These are phyloP conservation scores for Rhinichthys osculus DNA, from an alignment of 2,797 vertebrate species.

Conservation along the genomic window DNA sequence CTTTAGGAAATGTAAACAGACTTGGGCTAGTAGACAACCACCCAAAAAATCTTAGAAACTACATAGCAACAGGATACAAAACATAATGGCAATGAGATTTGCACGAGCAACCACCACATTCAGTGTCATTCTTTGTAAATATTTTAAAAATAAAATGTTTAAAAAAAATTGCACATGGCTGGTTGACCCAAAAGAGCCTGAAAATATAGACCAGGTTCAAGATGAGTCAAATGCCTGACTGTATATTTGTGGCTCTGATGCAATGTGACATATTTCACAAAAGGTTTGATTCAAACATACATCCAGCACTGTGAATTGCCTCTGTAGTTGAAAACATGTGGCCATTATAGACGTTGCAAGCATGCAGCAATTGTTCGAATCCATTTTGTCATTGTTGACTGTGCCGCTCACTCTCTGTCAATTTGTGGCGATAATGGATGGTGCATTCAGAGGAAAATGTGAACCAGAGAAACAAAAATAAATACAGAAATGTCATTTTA, in stretches of 20 bases:
- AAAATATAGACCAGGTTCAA: not conserved
- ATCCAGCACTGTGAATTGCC: not conserved
- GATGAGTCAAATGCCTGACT: not conserved
- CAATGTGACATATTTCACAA: not conserved
- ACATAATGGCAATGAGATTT: not conserved
- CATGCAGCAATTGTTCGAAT: not conserved
- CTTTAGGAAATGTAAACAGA: not conserved
- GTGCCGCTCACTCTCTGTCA: not conserved
- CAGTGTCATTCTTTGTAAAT: not conserved
- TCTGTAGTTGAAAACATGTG: slow-evolving; percentile 22
- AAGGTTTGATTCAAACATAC: not conserved
- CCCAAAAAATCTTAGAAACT: not conserved
- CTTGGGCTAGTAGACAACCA: not conserved
- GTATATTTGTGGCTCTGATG: slow-evolving; percentile 19
- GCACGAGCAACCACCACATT: not conserved
- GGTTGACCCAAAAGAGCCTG: not conserved
- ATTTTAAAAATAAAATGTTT: not conserved
- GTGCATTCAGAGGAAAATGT: slow-evolving; percentile 24
- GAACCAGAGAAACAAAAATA: slow-evolving; percentile 9
- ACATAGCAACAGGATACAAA: not conserved
- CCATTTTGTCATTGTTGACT: slow-evolving; percentile 19
- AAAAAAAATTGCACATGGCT: not conserved
- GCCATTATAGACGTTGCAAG: slow-evolving; percentile 30
- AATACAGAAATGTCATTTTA: slow-evolving; percentile 9
- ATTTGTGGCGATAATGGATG: slow-evolving; percentile 21